phyloP scores from a whole-genome alignment of 2,113 vertebrate genomes.

The Trochalopteron elliotii region DNA sequence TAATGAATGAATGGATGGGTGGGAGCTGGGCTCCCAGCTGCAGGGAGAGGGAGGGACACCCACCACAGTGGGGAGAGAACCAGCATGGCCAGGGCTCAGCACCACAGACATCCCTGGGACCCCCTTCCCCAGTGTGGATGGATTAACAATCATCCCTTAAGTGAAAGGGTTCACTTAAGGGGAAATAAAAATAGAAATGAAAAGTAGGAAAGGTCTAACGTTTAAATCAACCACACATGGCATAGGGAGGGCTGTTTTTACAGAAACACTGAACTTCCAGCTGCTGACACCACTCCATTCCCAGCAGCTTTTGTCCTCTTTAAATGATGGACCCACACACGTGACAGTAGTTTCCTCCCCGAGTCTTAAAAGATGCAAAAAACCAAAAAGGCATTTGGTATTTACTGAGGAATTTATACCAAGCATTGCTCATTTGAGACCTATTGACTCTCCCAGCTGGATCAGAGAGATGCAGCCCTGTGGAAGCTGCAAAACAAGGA shows the following conservation, averaged over 20 bases:
- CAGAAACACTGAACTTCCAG: background rate
- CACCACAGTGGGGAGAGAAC: background rate
- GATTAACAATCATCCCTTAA: background rate
- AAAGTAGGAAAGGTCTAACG: background rate
- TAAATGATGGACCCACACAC: background rate
- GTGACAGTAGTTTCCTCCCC: background rate
- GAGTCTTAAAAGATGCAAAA: background rate
- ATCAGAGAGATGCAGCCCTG: background rate
- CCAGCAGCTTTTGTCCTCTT: background rate
- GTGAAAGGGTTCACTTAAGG: background rate
- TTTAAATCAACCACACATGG: background rate
- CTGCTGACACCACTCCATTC: background rate
- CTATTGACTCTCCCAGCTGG: background rate
- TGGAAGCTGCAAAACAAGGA: background rate
- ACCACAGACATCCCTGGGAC: background rate
- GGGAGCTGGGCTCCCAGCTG: conserved; percentile 33
- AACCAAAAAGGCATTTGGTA: background rate
- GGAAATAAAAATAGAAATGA: background rate
- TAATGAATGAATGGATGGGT: background rate
- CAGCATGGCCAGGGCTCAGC: background rate
- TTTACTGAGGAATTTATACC: background rate
- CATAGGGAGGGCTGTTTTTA: background rate
- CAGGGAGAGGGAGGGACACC: background rate
- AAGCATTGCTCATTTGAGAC: background rate
- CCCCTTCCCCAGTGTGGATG: background rate